Percentiles rank a stretch among this genome's conserved stretches.
Evolutionary conservation across 2,888 invertebrate genomes (phyloP).

Genomic region (Hyposoter dolosus): DNA sequence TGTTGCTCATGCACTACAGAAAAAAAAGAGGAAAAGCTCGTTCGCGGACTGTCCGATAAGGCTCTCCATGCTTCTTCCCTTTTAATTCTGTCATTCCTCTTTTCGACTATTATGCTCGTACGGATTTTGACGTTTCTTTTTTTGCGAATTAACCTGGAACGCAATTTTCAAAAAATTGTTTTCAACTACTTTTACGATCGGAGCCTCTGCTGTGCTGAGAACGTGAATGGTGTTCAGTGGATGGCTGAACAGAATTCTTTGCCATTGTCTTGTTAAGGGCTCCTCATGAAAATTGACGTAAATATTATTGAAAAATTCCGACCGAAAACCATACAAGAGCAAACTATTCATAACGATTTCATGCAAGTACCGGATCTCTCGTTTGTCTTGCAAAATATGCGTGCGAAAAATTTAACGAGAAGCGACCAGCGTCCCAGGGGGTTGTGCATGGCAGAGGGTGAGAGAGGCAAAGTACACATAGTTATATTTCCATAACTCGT

Average conservation of each 20-base stretch:
- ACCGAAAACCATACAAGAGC: background rate
- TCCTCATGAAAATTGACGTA: background rate
- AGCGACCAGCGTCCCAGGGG: conserved; percentile 37
- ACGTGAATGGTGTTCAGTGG: background rate
- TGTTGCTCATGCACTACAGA: background rate
- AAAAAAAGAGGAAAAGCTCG: background rate
- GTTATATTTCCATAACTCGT: conserved; percentile 21
- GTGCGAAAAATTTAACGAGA: conserved; percentile 75
- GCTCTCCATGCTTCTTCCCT: background rate
- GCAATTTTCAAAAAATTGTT: background rate
- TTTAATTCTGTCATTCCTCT: background rate
- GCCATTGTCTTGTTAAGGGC: background rate
- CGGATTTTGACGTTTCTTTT: background rate
- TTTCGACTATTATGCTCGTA: background rate
- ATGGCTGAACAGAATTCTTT: background rate
- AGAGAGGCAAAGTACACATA: conserved; percentile 6
- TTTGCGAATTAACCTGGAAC: background rate
- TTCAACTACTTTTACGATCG: background rate
- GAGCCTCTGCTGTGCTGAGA: background rate
- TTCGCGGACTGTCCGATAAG: background rate
- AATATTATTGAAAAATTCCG: background rate
- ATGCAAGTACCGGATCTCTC: conserved; percentile 11
- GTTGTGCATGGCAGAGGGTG: conserved; percentile 18
- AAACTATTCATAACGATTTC: background rate
- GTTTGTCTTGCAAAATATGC: conserved; percentile 59